Evolutionary conservation across 53 echinoderm and acorn worm species (phyloP).

Genomic region (Apostichopus leukothele): DNA sequence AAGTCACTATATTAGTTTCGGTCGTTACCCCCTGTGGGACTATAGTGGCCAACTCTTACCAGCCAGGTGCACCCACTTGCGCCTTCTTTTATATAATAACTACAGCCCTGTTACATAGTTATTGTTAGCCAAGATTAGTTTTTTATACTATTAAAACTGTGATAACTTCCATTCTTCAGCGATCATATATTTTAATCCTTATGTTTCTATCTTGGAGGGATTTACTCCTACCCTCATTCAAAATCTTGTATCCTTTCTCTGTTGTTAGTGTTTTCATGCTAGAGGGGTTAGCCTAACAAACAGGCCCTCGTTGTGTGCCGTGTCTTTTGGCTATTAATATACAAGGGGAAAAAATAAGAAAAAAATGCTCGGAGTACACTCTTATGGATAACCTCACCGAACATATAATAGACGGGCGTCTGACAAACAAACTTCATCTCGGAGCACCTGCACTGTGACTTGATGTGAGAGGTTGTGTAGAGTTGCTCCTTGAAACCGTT

Average conservation of each 20-base stretch:
- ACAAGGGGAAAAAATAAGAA: background rate
- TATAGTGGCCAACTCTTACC: conserved; percentile 2
- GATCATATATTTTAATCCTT: conserved; percentile 12
- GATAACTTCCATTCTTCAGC: conserved; percentile 8
- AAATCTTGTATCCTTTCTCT: conserved; percentile 26
- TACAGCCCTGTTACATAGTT: conserved; percentile 32
- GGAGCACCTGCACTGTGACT: conserved; percentile 6
- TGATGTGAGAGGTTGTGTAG: too few species aligned
- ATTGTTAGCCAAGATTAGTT: background rate
- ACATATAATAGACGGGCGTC: background rate
- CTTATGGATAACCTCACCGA: background rate
- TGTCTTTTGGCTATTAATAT: background rate
- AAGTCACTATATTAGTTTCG: conserved; percentile 38
- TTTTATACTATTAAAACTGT: conserved; percentile 9
- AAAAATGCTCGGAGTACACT: background rate
- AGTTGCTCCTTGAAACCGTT: too few species aligned
- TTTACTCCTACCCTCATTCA: background rate
- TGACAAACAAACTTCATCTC: background rate
- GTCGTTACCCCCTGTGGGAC: conserved; percentile 49
- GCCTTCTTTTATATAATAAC: background rate
- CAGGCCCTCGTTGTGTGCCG: background rate
- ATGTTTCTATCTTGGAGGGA: conserved; percentile 34
- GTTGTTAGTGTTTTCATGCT: conserved; percentile 29
- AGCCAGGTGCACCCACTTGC: conserved; percentile 34
- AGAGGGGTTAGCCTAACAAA: conserved; percentile 39